phyloP scores from a whole-genome alignment of 2,888 invertebrate genomes.

The Oligia fasciuncula region DNA sequence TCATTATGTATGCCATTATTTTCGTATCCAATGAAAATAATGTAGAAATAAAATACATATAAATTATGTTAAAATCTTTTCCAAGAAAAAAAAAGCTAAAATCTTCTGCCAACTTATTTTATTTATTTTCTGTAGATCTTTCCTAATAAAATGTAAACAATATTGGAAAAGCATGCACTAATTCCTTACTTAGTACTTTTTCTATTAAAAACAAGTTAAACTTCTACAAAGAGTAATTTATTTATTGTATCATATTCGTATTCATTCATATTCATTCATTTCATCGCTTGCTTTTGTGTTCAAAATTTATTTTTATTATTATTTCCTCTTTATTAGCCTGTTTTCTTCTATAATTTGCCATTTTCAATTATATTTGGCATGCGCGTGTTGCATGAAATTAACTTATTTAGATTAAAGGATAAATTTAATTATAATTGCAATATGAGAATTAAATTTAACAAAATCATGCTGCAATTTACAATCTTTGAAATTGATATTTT shows the following conservation, averaged over 20 bases:
- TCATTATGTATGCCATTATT: too few species aligned
- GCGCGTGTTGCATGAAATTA: conserved; percentile 69
- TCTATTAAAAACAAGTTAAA: conserved; percentile 12
- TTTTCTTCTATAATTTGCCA: conserved; percentile 73
- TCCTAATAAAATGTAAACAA: not conserved
- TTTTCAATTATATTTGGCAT: conserved; percentile 60
- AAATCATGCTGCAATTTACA: not conserved
- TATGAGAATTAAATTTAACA: not conserved
- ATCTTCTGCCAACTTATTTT: not conserved
- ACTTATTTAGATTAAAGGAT: conserved; percentile 10
- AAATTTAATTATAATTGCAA: not conserved
- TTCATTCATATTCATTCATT: conserved; percentile 65
- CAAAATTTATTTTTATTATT: conserved; percentile 62
- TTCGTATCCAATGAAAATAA: not conserved
- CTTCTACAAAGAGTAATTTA: not conserved
- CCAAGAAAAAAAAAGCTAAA: not conserved
- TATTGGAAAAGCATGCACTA: conserved; percentile 49
- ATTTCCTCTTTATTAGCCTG: conserved; percentile 64
- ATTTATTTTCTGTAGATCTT: conserved; percentile 5
- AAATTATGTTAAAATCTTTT: not conserved
- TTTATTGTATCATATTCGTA: conserved; percentile 20
- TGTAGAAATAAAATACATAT: not conserved
- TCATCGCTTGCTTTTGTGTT: conserved; percentile 86
- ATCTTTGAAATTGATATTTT: not conserved
- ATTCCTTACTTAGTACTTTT: conserved; percentile 5